Evolutionary conservation across 2,797 vertebrate species (phyloP).

Genomic region (Rhinogobio ventralis): DNA sequence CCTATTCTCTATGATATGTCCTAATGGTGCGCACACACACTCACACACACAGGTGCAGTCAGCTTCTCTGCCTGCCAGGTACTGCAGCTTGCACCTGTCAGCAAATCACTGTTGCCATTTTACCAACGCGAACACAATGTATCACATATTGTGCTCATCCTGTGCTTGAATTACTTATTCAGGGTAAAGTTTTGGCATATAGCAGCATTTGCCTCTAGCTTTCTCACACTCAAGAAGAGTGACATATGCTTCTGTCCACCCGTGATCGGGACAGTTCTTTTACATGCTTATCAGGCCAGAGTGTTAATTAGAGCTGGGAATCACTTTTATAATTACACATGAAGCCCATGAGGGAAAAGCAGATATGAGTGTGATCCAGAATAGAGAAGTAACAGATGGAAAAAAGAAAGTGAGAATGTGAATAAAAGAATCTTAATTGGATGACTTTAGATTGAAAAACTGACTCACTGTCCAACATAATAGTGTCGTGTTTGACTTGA

Average conservation of each 20-base stretch:
- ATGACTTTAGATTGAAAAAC: background rate
- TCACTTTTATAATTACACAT: constrained; percentile 55
- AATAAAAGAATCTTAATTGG: background rate
- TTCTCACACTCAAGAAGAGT: constrained; percentile 25
- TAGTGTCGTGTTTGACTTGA: too few species aligned
- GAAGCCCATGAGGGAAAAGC: constrained; percentile 10
- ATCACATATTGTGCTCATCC: background rate
- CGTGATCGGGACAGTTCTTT: constrained; percentile 16
- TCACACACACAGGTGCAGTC: background rate
- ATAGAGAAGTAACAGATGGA: constrained; percentile 25
- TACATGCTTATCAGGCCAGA: constrained; percentile 26
- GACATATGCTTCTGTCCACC: constrained; percentile 28
- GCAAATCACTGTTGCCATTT: constrained; percentile 16
- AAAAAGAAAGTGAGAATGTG: background rate
- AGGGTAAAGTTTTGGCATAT: constrained; percentile 16
- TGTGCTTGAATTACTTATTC: constrained; percentile 10
- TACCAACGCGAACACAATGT: constrained; percentile 9
- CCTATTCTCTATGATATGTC: background rate
- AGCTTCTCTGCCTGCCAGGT: constrained; percentile 12
- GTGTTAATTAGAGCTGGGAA: constrained; percentile 51
- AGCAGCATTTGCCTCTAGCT: constrained; percentile 2
- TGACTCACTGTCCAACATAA: too few species aligned
- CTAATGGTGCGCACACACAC: background rate
- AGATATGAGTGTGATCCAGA: constrained; percentile 19
- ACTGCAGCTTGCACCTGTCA: constrained; percentile 29